Conservation (phyloP, 2,113 vertebrate genomes). For the Athene noctua region DNA sequence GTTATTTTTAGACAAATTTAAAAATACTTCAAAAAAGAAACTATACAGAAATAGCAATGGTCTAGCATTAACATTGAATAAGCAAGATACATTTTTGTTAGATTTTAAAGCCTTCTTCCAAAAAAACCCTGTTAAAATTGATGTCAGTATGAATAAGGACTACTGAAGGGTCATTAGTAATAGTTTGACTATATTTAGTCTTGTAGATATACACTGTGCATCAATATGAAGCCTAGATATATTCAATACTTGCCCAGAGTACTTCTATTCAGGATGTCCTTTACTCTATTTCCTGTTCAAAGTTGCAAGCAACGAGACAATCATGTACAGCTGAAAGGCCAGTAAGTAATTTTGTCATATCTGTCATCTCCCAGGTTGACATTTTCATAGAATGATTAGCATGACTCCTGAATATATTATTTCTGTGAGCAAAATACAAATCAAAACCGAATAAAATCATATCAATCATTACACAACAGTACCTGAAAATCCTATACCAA, state of each 20-base stretch:
- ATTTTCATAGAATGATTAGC: background rate
- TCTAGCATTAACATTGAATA: background rate
- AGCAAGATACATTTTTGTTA: background rate
- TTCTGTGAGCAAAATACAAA: background rate
- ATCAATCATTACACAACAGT: background rate
- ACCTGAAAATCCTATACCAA: background rate
- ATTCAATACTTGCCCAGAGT: background rate
- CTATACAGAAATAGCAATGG: background rate
- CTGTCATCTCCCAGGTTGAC: background rate
- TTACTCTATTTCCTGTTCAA: background rate
- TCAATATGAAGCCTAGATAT: background rate
- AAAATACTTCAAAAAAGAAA: background rate
- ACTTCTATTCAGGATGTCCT: background rate
- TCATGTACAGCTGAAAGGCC: background rate
- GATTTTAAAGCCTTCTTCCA: background rate
- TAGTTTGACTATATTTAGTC: background rate
- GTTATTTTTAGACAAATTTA: background rate
- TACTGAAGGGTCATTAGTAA: background rate
- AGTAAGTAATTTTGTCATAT: background rate
- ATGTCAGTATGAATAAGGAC: background rate
- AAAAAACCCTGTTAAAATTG: background rate
- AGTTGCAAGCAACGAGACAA: background rate
- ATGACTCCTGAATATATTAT: background rate
- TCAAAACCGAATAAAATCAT: background rate
- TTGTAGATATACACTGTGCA: accelerated